phyloP scores from a whole-genome alignment of 2,113 vertebrate species.

The Dipodomys ordii region DNA sequence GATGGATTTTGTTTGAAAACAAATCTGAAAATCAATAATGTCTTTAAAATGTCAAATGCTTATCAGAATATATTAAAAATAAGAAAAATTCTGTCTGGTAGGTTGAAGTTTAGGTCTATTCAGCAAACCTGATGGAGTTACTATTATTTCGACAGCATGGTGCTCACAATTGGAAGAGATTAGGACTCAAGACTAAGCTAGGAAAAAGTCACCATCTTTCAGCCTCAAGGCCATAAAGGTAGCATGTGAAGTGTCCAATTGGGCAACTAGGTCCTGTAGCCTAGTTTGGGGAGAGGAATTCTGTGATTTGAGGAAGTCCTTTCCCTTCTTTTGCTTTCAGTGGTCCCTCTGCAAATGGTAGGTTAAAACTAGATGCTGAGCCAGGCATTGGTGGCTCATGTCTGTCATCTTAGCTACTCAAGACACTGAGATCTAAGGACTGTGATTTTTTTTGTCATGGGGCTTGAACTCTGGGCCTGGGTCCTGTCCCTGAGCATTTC shows the following conservation, averaged over 20 bases:
- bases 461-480: too few species aligned
- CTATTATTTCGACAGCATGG: neutral
- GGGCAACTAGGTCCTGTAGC: neutral
- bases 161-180: neutral
- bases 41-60: slow-evolving; percentile 54
- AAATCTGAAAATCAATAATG: slow-evolving; percentile 48
- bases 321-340: neutral
- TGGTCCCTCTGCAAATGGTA: neutral
- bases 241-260: neutral
- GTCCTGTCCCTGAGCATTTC: too few species aligned
- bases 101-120: neutral
- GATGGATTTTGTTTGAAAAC: slow-evolving; percentile 50
- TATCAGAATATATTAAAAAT: slow-evolving; percentile 22
- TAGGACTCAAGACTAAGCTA: slow-evolving; percentile 14
- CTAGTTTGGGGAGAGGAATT: neutral
- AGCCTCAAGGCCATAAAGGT: neutral
- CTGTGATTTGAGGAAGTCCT: neutral
- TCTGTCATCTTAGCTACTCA: too few species aligned
- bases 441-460: too few species aligned
- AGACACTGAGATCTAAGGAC: too few species aligned
- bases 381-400: too few species aligned
- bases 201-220: neutral
- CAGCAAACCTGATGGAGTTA: neutral
- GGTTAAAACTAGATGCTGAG: neutral
- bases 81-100: slow-evolving; percentile 30